These are phyloP conservation scores for Brachyalestes nurse DNA, from an alignment of 2,797 vertebrate species.

Conservation along the genomic window DNA sequence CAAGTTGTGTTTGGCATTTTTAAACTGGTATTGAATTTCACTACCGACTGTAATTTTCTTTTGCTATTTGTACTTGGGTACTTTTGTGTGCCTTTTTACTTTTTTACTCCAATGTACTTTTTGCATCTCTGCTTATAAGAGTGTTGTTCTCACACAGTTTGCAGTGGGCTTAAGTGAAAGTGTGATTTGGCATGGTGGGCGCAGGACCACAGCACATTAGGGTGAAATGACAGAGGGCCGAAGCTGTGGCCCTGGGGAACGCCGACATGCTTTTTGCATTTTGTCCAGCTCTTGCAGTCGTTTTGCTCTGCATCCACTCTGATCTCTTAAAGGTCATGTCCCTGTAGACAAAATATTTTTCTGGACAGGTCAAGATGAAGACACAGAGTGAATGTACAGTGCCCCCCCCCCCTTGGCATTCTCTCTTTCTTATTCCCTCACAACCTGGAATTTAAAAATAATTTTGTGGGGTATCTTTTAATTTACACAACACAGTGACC, in stretches of 20 bases:
- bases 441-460: too few relatives aligned
- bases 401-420: too few relatives aligned
- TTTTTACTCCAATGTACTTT: neutral
- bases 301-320: neutral
- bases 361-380: neutral
- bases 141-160: neutral
- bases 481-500: too few relatives aligned
- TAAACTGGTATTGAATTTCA: too few relatives aligned
- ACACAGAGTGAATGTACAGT: neutral
- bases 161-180: neutral
- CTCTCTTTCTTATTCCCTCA: too few relatives aligned
- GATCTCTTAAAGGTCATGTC: slow-evolving; percentile 9
- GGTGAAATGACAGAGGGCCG: neutral
- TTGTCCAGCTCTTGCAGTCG: slow-evolving; percentile 49
- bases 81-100: too few relatives aligned
- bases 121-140: neutral
- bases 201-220: neutral
- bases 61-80: too few relatives aligned
- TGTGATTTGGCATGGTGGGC: neutral
- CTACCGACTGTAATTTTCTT: too few relatives aligned
- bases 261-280: slow-evolving; percentile 70
- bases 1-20: too few relatives aligned
- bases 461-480: too few relatives aligned
- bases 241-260: slow-evolving; percentile 13
- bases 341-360: slow-evolving; percentile 14